phyloP scores from a whole-genome alignment of 2,113 vertebrate genomes.

The Hippotragus niger region DNA sequence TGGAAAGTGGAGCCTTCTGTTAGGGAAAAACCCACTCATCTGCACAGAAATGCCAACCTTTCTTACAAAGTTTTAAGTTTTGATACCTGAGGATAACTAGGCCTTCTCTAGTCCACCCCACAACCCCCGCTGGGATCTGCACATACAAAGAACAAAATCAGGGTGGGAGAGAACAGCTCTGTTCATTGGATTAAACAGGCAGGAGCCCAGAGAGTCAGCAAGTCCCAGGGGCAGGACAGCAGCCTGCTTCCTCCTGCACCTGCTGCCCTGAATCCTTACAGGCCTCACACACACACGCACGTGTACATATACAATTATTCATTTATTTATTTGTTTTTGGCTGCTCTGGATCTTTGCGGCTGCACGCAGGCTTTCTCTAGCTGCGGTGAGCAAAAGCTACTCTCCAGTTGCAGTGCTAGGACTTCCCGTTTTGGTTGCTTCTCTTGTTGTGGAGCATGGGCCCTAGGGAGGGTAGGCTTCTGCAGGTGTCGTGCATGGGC shows the following conservation, averaged over 20 bases:
- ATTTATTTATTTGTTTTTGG: neutral
- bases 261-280: neutral
- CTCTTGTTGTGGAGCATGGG: neutral
- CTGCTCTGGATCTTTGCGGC: neutral
- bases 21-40: neutral
- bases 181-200: neutral
- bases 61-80: neutral
- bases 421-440: accelerated
- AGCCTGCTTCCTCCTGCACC: neutral
- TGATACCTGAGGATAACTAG: neutral
- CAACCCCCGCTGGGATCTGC: accelerated
- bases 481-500: accelerated
- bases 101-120: accelerated
- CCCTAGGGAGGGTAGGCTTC: neutral
- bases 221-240: neutral
- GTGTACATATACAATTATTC: neutral
- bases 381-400: neutral
- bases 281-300: neutral
- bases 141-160: neutral
- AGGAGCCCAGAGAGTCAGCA: neutral
- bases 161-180: neutral
- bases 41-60: neutral
- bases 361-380: neutral
- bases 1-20: neutral
- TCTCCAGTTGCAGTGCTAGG: neutral